Conservation (phyloP, 2,797 vertebrate genomes). For the Sebastes matsubarae region DNA sequence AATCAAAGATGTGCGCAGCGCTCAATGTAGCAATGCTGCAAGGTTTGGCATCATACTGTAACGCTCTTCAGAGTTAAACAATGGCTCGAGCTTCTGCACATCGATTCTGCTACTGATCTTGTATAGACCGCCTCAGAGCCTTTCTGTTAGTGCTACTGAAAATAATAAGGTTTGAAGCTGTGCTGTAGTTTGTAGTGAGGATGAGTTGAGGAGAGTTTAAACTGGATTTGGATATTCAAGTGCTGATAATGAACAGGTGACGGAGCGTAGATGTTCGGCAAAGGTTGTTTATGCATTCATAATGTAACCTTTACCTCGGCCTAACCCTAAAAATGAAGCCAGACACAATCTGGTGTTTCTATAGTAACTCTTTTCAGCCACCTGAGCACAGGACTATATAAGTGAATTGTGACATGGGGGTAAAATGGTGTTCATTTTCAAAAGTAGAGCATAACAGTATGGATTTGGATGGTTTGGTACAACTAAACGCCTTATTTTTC, state of each 20-base stretch:
- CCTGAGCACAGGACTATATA: neutral
- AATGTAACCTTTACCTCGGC: neutral
- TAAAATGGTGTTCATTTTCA: neutral
- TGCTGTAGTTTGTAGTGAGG: neutral
- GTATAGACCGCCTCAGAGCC: neutral
- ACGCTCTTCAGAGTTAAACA: conserved; percentile 22
- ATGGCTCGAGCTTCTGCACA: neutral
- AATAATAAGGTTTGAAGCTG: neutral
- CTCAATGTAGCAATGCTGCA: conserved; percentile 18
- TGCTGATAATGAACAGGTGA: neutral
- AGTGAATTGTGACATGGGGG: neutral
- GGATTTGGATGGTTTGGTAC: neutral
- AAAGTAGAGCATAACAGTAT: neutral
- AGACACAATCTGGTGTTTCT: neutral
- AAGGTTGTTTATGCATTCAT: neutral
- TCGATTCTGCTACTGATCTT: neutral
- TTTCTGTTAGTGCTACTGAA: neutral
- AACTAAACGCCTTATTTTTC: neutral
- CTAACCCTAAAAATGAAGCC: neutral
- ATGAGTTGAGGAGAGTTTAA: neutral
- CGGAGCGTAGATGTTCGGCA: neutral
- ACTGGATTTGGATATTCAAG: neutral
- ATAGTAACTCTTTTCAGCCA: neutral
- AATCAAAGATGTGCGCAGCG: conserved; percentile 11
- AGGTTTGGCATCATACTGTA: conserved; percentile 14